These are phyloP conservation scores for Podotricha telesiphe DNA, from an alignment of 2,888 invertebrate species.

Conservation along the genomic window DNA sequence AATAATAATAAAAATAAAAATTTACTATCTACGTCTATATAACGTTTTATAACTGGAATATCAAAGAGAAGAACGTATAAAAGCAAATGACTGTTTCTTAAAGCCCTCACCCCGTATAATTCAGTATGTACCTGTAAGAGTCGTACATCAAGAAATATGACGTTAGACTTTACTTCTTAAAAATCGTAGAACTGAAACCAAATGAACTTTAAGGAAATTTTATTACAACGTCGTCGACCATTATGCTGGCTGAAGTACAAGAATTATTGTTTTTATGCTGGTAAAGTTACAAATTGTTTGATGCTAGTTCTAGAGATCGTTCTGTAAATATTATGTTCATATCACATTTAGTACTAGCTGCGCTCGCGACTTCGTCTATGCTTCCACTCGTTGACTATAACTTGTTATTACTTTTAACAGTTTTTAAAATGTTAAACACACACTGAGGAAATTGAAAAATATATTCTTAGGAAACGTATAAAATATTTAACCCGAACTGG, in stretches of 20 bases:
- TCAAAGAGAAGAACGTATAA: conserved; percentile 15
- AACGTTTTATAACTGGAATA: conserved; percentile 18
- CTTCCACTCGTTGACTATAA: no score
- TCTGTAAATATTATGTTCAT: no score
- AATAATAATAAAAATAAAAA: conserved; percentile 2
- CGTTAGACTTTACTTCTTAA: conserved; percentile 25
- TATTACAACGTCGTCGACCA: conserved; percentile 23
- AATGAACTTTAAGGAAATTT: conserved; percentile 26
- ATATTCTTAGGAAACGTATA: no score
- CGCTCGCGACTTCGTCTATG: no score
- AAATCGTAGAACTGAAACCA: conserved; percentile 24
- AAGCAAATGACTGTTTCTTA: conserved; percentile 17
- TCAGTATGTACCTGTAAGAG: conserved; percentile 21
- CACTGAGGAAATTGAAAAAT: no score
- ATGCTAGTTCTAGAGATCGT: not conserved
- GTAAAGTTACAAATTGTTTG: conserved; percentile 15
- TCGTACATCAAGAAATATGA: conserved; percentile 23
- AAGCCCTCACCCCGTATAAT: conserved; percentile 10
- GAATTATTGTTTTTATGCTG: conserved; percentile 67
- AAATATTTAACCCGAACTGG: no score
- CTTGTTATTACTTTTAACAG: no score
- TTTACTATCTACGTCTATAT: conserved; percentile 10
- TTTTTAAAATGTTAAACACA: no score
- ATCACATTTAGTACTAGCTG: no score
- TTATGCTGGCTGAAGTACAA: conserved; percentile 49